Percentiles rank a stretch among this genome's conserved stretches.
These are phyloP conservation scores for Alviniconcha strummeri DNA, from an alignment of 2,888 invertebrate species.

Conservation along the genomic window DNA sequence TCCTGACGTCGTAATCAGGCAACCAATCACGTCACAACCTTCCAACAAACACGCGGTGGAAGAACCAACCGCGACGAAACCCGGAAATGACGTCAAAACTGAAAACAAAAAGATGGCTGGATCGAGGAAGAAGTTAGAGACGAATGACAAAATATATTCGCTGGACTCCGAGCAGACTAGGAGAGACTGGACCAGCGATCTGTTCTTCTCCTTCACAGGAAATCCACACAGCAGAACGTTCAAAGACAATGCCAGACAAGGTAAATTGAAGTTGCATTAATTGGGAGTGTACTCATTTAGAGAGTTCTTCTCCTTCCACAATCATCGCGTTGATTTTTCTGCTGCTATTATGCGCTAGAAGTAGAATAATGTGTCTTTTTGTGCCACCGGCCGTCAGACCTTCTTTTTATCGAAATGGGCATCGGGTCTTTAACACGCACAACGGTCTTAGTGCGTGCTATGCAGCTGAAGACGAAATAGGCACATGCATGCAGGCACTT, in stretches of 20 bases:
- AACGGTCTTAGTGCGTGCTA: too few species aligned
- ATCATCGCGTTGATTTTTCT: too few species aligned
- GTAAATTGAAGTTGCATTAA: background rate
- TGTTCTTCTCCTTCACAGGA: constrained; percentile 39
- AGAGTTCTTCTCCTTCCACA: too few species aligned
- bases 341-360: too few species aligned
- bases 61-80: background rate
- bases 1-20: constrained; percentile 31
- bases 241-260: background rate
- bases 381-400: too few species aligned
- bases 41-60: background rate
- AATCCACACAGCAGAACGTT: constrained; percentile 4
- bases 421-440: too few species aligned
- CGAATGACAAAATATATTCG: background rate
- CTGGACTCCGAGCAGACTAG: background rate
- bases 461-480: too few species aligned
- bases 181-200: constrained; percentile 43
- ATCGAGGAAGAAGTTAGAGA: background rate
- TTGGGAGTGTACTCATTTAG: too few species aligned
- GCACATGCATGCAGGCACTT: too few species aligned
- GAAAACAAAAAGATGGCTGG: background rate
- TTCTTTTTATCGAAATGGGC: too few species aligned
- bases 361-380: too few species aligned
- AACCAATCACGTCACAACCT: constrained; percentile 33
- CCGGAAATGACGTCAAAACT: background rate